Evolutionary conservation across 2,113 vertebrate species (phyloP).

Genomic region (Menura novaehollandiae): DNA sequence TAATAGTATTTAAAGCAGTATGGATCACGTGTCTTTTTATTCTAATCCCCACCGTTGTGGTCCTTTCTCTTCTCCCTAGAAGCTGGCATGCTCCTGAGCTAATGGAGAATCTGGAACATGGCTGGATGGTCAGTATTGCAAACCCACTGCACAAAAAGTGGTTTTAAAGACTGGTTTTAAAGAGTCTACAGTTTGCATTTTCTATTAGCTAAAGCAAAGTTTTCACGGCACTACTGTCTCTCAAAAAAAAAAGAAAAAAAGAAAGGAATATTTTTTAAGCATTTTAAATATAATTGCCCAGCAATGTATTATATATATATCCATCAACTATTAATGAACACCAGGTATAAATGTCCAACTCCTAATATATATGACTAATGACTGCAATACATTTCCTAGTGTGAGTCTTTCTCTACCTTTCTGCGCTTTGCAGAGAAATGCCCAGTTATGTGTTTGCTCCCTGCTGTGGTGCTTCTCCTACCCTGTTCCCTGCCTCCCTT

Average conservation of each 20-base stretch:
- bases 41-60: neutral
- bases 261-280: neutral
- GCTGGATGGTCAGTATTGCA: neutral
- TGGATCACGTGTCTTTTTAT: neutral
- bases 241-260: neutral
- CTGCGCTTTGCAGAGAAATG: neutral
- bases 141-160: neutral
- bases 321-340: slow-evolving; percentile 37
- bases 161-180: neutral
- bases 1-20: neutral
- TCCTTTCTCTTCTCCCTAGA: neutral
- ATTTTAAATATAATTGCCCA: neutral
- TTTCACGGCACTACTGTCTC: neutral
- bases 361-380: slow-evolving; percentile 9
- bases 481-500: neutral
- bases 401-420: neutral
- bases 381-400: neutral
- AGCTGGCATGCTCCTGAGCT: neutral
- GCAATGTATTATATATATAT: neutral
- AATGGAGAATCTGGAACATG: neutral
- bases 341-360: slow-evolving; percentile 33
- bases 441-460: neutral
- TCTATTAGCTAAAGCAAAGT: neutral
- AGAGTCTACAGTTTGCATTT: neutral
- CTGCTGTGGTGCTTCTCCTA: neutral